Evolutionary conservation across 2,113 vertebrate genomes (phyloP).

Genomic region (Gallinago media): DNA sequence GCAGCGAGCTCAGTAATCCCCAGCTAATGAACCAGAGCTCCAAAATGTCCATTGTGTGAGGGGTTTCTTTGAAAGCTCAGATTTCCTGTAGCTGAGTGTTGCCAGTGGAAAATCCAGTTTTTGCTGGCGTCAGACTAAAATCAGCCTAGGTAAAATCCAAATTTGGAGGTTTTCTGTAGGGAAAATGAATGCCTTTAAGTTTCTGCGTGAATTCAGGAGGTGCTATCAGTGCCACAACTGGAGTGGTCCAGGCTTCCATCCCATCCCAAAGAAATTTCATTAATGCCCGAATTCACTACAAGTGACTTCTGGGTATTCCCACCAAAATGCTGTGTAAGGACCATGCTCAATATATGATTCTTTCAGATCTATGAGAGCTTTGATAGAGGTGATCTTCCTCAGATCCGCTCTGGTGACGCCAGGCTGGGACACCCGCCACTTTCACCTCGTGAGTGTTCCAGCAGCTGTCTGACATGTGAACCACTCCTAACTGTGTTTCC

Average conservation of each 20-base stretch:
- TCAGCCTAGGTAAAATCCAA: not conserved
- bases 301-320: not conserved
- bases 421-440: not conserved
- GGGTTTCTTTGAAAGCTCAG: not conserved
- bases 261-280: not conserved
- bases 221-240: fast-evolving
- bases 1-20: not conserved
- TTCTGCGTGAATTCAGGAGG: not conserved
- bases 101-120: not conserved
- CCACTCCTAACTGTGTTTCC: not conserved
- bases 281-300: not conserved
- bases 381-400: not conserved
- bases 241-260: not conserved
- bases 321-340: not conserved
- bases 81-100: not conserved
- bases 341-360: not conserved
- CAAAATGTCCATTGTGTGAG: not conserved
- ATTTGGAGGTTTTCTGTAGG: not conserved
- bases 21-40: not conserved
- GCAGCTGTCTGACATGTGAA: fast-evolving
- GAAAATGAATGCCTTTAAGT: not conserved
- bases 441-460: not conserved
- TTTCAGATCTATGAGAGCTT: not conserved
- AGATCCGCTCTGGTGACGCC: not conserved
- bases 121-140: not conserved